These are phyloP conservation scores for Metridium senile DNA, from an alignment of 92 coral and sea anemone genomes.

Conservation along the genomic window DNA sequence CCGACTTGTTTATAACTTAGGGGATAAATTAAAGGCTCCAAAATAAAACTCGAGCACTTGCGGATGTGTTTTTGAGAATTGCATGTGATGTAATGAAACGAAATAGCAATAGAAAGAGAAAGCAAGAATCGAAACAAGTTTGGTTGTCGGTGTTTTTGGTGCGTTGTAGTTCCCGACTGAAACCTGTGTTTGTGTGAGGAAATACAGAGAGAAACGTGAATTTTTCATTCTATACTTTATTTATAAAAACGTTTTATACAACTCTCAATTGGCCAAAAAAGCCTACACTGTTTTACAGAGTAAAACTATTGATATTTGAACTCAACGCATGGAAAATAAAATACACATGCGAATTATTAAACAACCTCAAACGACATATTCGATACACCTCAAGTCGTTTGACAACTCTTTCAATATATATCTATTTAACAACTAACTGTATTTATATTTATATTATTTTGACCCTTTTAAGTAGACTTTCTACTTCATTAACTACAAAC, in stretches of 20 bases:
- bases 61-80: too few species aligned
- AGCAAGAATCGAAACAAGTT: background rate
- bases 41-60: too few species aligned
- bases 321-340: background rate
- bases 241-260: conserved; percentile 17
- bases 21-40: too few species aligned
- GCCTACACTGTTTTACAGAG: conserved; percentile 32
- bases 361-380: background rate
- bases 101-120: background rate
- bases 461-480: background rate
- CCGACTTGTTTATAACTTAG: background rate
- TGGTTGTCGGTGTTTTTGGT: too few species aligned
- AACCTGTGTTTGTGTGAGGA: background rate
- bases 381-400: background rate
- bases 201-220: background rate
- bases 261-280: conserved; percentile 25
- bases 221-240: conserved; percentile 7
- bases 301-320: conserved; percentile 19
- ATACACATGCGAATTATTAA: background rate
- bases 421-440: background rate
- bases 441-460: too few species aligned
- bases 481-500: background rate
- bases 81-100: too few species aligned
- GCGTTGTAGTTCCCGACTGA: too few species aligned
- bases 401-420: background rate